Percentiles rank a stretch among this genome's conserved stretches.
phyloP scores from a whole-genome alignment of 2,113 vertebrate genomes.

The Macroglossus sobrinus region DNA sequence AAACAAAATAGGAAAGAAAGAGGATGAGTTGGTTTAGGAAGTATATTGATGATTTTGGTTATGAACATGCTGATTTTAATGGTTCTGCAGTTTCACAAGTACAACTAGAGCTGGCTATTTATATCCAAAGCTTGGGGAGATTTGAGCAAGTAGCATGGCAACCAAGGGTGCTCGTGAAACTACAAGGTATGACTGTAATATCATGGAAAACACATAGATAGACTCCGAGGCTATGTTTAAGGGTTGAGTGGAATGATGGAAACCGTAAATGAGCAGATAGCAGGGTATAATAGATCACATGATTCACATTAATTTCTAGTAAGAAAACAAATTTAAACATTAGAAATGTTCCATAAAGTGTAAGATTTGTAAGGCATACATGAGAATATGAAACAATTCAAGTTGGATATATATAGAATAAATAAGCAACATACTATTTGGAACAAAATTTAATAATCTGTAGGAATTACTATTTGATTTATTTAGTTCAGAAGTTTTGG shows the following conservation, averaged over 20 bases:
- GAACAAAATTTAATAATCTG: not conserved
- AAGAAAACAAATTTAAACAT: not conserved
- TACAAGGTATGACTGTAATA: not conserved
- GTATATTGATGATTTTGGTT: not conserved
- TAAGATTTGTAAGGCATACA: not conserved
- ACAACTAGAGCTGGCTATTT: fast-evolving
- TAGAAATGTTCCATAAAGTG: not conserved
- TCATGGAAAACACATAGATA: not conserved
- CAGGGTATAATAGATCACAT: not conserved
- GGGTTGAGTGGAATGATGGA: not conserved
- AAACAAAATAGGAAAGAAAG: not conserved
- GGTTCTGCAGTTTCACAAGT: not conserved
- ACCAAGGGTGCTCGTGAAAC: not conserved
- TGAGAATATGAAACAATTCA: not conserved
- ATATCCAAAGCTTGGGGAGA: not conserved
- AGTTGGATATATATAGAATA: not conserved
- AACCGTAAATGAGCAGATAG: not conserved
- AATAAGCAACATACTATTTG: not conserved
- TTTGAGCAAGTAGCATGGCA: too few relatives aligned
- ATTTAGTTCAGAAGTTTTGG: not conserved
- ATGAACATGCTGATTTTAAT: not conserved
- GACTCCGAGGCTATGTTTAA: not conserved
- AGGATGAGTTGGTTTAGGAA: not conserved
- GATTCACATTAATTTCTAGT: not conserved
- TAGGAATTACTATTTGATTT: not conserved